These are phyloP conservation scores for Microplitis demolitor DNA, from an alignment of 1,140 invertebrate genomes.

Conservation along the genomic window DNA sequence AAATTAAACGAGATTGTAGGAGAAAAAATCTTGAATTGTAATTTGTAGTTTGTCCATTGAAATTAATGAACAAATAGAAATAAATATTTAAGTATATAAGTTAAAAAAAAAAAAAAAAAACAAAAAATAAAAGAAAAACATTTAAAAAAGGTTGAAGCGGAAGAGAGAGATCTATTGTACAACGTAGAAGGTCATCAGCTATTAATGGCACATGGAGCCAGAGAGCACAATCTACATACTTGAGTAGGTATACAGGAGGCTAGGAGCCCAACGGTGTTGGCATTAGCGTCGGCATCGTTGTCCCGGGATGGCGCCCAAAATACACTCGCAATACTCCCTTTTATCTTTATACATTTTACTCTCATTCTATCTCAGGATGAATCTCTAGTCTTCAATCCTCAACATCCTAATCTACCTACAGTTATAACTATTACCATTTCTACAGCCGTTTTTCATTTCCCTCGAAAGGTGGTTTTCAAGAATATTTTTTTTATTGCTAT, in stretches of 20 bases:
- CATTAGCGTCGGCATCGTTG: constrained; percentile 12
- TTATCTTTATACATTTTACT: neutral
- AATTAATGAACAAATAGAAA: neutral
- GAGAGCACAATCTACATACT: constrained; percentile 41
- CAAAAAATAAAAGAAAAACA: constrained; percentile 3
- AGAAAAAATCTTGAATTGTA: neutral
- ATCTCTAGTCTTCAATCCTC: too few relatives aligned
- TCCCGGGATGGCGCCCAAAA: constrained; percentile 7
- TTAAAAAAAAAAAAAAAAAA: neutral
- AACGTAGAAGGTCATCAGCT: constrained; percentile 33
- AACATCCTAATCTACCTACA: too few relatives aligned
- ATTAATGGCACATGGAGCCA: constrained; percentile 43
- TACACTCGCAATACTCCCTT: neutral
- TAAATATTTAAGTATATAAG: neutral
- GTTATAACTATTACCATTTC: too few relatives aligned
- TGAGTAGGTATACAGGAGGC: constrained; percentile 29
- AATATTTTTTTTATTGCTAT: too few relatives aligned
- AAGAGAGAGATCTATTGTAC: neutral
- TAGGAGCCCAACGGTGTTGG: constrained; percentile 9
- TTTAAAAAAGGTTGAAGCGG: neutral
- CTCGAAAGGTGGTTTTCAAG: too few relatives aligned
- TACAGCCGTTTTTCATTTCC: too few relatives aligned
- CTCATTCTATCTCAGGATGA: too few relatives aligned
- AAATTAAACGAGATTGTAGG: too few relatives aligned
- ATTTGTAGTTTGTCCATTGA: neutral